Evolutionary conservation across 2,113 vertebrate species (phyloP), one percentile per base, ranked within the genome.

Genomic region (Dromiciops gliroides): DNA sequence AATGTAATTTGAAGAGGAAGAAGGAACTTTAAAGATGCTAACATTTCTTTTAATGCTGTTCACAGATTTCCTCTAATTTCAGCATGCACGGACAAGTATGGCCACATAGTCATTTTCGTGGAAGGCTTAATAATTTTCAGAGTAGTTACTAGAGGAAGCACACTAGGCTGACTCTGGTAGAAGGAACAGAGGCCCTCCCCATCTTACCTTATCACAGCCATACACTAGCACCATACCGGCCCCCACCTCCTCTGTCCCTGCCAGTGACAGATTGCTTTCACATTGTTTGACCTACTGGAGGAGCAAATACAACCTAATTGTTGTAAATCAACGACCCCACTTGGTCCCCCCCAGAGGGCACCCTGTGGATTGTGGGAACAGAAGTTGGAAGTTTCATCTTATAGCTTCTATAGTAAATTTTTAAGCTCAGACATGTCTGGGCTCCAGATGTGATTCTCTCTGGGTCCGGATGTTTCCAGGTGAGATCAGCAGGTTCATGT

Each of bases 81-180:
- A 83, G n/a, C 67, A 83, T 44, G 6, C 89, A 97, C 10, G 37
- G 91, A 97, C 97, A 97, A 7, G 19, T 97, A 96, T 97, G 97
- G 96, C 47, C 91, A 95, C 90, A 90, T 47, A 0, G 91, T 95
- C 96, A 91, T 97, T 96, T 96, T 93, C 95, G 95, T 89, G 50
- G 52, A 91, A 96, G 97, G 67, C 88, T 97, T 96, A 97, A 97
- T 97, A 96, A 91, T 94, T 97, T 97, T 95, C 97, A 89, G 96
- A 96, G 95, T 93, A 96, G 49, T 97, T 97, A 92, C 96, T 97
- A 92, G 96, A 97, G 94, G 89, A 97, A 96, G 60, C 93, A 92
- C 51, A 48, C 94, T 94, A 47, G 9, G 90, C 89, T 88, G 83
- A 94, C 96, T 95, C 97, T 95, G 95, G 94, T 83, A 10, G 92